Conservation (phyloP, 2,888 invertebrate genomes). For the Stenchaetothrips biformis region DNA sequence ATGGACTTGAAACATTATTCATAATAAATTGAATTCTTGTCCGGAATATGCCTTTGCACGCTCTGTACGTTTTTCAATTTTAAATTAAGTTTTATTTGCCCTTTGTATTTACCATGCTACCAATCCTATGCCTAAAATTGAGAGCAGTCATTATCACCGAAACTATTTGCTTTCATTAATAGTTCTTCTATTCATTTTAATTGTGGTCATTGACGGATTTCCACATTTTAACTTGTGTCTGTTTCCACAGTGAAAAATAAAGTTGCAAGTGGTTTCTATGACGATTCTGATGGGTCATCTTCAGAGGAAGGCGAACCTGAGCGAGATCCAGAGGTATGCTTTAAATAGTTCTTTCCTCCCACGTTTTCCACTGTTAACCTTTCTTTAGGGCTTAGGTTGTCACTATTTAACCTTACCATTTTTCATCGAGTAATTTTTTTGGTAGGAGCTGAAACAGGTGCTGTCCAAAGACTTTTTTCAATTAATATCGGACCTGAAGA, state of each 20-base stretch:
- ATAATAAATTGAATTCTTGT: not conserved
- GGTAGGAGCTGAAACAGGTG: conserved; percentile 57
- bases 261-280: not conserved
- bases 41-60: not conserved
- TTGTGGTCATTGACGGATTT: not conserved
- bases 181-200: not conserved
- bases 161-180: not conserved
- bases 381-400: conserved; percentile 5
- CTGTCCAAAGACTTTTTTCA: conserved; percentile 83
- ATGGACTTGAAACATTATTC: not conserved
- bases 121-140: too few species aligned
- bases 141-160: not conserved
- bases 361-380: not conserved
- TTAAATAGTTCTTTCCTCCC: not conserved
- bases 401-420: conserved; percentile 24
- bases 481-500: conserved; percentile 78
- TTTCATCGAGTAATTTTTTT: conserved; percentile 31
- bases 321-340: conserved; percentile 30
- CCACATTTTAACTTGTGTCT: not conserved
- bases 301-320: conserved; percentile 25
- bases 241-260: conserved; percentile 26
- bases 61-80: not conserved
- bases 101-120: too few species aligned
- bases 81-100: not conserved
- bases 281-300: not conserved